phyloP scores from a whole-genome alignment of 2,888 invertebrate species.

The Malachius bipustulatus region DNA sequence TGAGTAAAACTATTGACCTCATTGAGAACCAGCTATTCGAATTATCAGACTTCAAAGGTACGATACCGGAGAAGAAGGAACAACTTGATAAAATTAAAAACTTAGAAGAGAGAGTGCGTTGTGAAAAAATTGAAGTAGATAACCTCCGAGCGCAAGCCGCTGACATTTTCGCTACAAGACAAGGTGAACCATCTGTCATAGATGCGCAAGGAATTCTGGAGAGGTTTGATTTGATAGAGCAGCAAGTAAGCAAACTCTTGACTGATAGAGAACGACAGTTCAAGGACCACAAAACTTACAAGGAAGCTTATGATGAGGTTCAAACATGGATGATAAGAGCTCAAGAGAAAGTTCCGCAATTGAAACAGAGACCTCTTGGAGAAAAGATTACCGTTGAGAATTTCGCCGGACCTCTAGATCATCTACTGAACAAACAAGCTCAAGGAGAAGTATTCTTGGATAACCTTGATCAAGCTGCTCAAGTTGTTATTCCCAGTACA shows the following conservation, averaged over 20 bases:
- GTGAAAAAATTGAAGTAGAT: slow-evolving; percentile 84
- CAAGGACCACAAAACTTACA: slow-evolving; percentile 77
- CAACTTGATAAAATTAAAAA: slow-evolving; percentile 77
- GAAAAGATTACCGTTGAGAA: slow-evolving; percentile 83
- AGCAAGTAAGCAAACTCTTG: slow-evolving; percentile 63
- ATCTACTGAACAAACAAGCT: slow-evolving; percentile 75
- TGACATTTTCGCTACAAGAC: slow-evolving; percentile 77
- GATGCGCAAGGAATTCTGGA: slow-evolving; percentile 78
- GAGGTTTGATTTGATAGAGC: slow-evolving; percentile 68
- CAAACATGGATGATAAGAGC: slow-evolving; percentile 80
- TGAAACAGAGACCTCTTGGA: slow-evolving; percentile 72
- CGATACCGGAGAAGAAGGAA: slow-evolving; percentile 74
- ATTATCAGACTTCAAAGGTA: slow-evolving; percentile 61
- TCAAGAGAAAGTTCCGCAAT: slow-evolving; percentile 77
- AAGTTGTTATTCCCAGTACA: slow-evolving; percentile 75
- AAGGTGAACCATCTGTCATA: slow-evolving; percentile 69
- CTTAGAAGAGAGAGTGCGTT: slow-evolving; percentile 76
- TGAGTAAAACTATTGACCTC: slow-evolving; percentile 70
- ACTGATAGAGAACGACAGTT: slow-evolving; percentile 75
- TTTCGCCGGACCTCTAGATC: slow-evolving; percentile 76
- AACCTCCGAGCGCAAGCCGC: slow-evolving; percentile 69
- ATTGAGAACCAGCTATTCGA: slow-evolving; percentile 64
- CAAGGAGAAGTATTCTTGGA: slow-evolving; percentile 82
- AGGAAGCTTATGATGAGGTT: slow-evolving; percentile 83
- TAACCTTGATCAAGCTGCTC: slow-evolving; percentile 75